Base-by-base conservation (phyloP, 2,888 invertebrate species). In the Lithophane ornitopus region DNA sequence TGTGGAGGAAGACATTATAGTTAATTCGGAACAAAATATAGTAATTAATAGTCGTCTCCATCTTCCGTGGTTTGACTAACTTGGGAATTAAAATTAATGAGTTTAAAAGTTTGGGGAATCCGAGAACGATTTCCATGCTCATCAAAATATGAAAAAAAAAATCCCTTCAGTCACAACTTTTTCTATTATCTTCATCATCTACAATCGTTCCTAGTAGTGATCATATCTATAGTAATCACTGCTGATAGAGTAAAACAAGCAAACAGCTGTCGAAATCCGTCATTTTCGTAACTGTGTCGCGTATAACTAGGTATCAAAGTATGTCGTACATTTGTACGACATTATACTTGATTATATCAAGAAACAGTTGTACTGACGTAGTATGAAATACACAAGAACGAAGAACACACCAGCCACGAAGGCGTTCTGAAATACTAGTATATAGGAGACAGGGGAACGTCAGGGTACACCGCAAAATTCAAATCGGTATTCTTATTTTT, bases 1-100 rank as follows among this genome's bases (percentile, higher is more conserved):
- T 73, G 46, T 54, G 44, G 66, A 86, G 81, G 86, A 86, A 87
- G 83, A 75, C 73, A 78, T 78, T 65, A 86, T 52, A 56, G 73
- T 74, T 75, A 73, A 70, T 56, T 72, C 39, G 62, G 58, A 74
- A 84, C 73, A 26, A 74, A 81, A 80, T 56, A 63, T 70, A 34
- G 28, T 70, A 58, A 80, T 69, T 56, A 74, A 52, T 58, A 52
- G 26, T 56, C 49, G 12, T 46, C 6, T 63, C 34, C 8, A n/a
- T 26, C 41, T 75, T 76, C 77, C 61, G 56, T 58, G n/a, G 34
- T 63, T 76, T 72, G 3, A 70, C 46, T 80, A 52, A 75, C 62
- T 49, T 70, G 22, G 16, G 11, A 39, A 61, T 44, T n/a, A 76
- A 66, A 59, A 77, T 22, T n/a, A 76, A 58, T 9, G 9, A 19